These are phyloP conservation scores for Pseudococcus viburni DNA, from an alignment of 2,888 invertebrate species.

Conservation along the genomic window DNA sequence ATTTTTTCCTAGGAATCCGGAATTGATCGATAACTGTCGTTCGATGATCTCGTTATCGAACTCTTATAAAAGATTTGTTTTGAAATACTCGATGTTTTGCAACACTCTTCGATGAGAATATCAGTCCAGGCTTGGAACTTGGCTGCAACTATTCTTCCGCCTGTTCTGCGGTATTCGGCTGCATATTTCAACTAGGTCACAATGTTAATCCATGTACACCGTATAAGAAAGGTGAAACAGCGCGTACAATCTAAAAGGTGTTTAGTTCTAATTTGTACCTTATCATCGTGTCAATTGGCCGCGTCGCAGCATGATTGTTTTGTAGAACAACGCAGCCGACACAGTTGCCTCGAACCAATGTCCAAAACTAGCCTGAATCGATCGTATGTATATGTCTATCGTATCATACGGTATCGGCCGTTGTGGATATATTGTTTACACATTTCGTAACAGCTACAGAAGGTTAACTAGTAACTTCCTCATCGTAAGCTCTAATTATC, in stretches of 20 bases:
- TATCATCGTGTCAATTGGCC: slow-evolving; percentile 7
- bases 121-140: not conserved
- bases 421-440: slow-evolving; percentile 41
- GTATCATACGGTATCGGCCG: not conserved
- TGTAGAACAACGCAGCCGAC: not conserved
- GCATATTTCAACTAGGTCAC: not conserved
- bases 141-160: not conserved
- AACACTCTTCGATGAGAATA: not conserved
- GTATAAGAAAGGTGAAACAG: not conserved
- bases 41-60: not conserved
- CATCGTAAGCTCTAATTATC: slow-evolving; percentile 45
- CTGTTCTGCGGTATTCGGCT: not conserved
- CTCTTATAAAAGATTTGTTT: not conserved
- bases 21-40: not conserved
- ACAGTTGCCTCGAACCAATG: slow-evolving; percentile 34
- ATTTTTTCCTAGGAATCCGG: not conserved
- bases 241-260: not conserved
- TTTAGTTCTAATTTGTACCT: slow-evolving; percentile 10
- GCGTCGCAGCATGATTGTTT: slow-evolving; percentile 19
- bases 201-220: not conserved
- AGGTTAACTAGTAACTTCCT: slow-evolving; percentile 41
- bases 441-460: slow-evolving; percentile 32
- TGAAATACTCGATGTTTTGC: not conserved
- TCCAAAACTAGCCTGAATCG: slow-evolving; percentile 30
- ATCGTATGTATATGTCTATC: slow-evolving; percentile 9